phyloP scores from a whole-genome alignment of 2,888 invertebrate species.

The Rhagonycha lutea region DNA sequence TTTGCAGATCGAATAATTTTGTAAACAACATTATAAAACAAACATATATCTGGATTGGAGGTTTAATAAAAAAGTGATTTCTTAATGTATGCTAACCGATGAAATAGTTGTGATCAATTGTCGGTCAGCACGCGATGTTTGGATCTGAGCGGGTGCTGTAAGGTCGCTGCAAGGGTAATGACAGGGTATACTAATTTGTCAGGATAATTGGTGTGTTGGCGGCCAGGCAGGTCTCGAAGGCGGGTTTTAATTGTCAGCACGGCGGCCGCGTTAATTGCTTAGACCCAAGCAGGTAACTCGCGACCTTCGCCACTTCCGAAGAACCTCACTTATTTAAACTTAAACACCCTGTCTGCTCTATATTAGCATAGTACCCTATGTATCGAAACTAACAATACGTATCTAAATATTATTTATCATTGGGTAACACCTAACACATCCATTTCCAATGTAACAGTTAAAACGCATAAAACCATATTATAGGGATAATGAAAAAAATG shows the following conservation, averaged over 20 bases:
- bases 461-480: too few relatives aligned
- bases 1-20: not conserved
- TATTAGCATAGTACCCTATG: not conserved
- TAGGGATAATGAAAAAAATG: too few relatives aligned
- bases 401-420: not conserved
- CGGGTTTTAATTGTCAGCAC: conserved; percentile 53
- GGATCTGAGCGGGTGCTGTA: conserved; percentile 29
- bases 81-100: conserved; percentile 36
- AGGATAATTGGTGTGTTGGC: conserved; percentile 53
- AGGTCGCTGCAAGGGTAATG: conserved; percentile 42
- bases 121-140: conserved; percentile 29
- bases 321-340: conserved; percentile 21
- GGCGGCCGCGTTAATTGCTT: conserved; percentile 51
- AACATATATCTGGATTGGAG: conserved; percentile 11
- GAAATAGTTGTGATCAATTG: conserved; percentile 31
- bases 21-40: conserved; percentile 22
- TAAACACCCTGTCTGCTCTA: conserved; percentile 20
- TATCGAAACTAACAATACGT: not conserved
- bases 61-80: conserved; percentile 32
- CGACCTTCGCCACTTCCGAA: conserved; percentile 28
- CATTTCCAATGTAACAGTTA: not conserved
- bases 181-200: conserved; percentile 53
- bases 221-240: conserved; percentile 45
- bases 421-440: not conserved
- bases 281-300: conserved; percentile 36